Conservation (phyloP, 1,140 invertebrate species). For the Cardiocondyla obscurior region DNA sequence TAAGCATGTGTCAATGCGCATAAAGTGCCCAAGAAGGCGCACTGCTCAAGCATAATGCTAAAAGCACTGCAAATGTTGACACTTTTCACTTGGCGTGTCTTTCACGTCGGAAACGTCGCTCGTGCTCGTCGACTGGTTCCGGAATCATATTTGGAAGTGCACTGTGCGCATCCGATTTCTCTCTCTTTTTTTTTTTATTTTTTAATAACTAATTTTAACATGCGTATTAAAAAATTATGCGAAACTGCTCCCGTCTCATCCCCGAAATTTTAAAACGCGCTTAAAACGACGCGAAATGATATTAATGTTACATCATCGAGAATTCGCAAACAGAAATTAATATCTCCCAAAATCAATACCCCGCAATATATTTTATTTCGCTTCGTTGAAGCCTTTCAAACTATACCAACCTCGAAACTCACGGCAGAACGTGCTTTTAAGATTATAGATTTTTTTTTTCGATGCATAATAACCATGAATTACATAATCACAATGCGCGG, state of each 20-base stretch:
- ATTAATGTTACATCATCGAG: background rate
- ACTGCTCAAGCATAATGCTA: constrained; percentile 50
- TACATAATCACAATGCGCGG: constrained; percentile 32
- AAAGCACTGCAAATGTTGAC: constrained; percentile 59
- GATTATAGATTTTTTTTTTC: constrained; percentile 19
- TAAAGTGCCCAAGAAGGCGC: constrained; percentile 44
- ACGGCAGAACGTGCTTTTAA: background rate
- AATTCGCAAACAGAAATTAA: background rate
- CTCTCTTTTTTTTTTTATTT: no score
- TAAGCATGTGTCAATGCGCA: constrained; percentile 47
- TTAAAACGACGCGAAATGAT: background rate
- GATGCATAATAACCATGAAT: constrained; percentile 32
- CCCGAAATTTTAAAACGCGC: background rate
- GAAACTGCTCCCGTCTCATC: background rate
- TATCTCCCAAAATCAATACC: background rate
- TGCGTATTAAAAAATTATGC: background rate
- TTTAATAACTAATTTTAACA: constrained; percentile 18
- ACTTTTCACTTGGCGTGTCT: constrained; percentile 56
- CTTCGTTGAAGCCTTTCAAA: background rate
- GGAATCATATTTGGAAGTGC: constrained; percentile 45
- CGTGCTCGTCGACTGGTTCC: constrained; percentile 8
- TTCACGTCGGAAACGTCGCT: constrained; percentile 44
- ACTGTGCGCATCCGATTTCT: constrained; percentile 10
- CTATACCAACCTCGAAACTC: background rate
- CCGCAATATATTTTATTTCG: background rate